Evolutionary conservation across 2,797 vertebrate species (phyloP).

Genomic region (Florisuga fusca): DNA sequence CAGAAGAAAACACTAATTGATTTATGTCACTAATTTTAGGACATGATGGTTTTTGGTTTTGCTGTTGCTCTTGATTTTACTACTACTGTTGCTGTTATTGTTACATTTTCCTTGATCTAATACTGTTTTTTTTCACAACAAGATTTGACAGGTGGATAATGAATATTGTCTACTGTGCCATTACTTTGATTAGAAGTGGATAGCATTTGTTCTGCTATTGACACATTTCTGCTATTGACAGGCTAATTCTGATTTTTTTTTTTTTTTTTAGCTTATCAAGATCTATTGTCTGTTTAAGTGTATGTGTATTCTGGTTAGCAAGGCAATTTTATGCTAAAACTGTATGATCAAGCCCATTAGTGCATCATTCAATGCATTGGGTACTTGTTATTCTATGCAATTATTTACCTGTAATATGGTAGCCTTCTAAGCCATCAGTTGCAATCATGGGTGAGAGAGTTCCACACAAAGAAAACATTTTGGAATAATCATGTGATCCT

Average conservation of each 20-base stretch:
- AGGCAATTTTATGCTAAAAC: slow-evolving; percentile 8
- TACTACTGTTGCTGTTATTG: slow-evolving; percentile 28
- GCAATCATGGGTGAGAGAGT: background rate
- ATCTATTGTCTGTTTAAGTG: slow-evolving; percentile 52
- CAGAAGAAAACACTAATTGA: slow-evolving; percentile 73
- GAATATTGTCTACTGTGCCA: slow-evolving; percentile 76
- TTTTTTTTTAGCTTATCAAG: slow-evolving; percentile 56
- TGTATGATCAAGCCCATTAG: background rate
- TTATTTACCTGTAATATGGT: background rate
- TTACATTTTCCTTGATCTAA: slow-evolving; percentile 37
- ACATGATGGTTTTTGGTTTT: slow-evolving; percentile 17
- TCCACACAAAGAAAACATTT: background rate
- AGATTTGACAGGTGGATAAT: slow-evolving; percentile 74
- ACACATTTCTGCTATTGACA: slow-evolving; percentile 73
- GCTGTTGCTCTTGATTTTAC: background rate
- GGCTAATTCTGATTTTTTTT: slow-evolving; percentile 49
- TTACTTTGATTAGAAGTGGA: slow-evolving; percentile 66
- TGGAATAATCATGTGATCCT: background rate
- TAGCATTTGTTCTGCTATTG: slow-evolving; percentile 71
- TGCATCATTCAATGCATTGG: background rate
- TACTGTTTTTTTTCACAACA: slow-evolving; percentile 20
- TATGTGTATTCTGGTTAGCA: background rate
- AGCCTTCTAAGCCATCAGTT: background rate
- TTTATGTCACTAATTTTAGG: slow-evolving; percentile 77
- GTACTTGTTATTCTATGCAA: background rate